Conservation (phyloP, 1,140 invertebrate species). For the Drosophila eugracilis region DNA sequence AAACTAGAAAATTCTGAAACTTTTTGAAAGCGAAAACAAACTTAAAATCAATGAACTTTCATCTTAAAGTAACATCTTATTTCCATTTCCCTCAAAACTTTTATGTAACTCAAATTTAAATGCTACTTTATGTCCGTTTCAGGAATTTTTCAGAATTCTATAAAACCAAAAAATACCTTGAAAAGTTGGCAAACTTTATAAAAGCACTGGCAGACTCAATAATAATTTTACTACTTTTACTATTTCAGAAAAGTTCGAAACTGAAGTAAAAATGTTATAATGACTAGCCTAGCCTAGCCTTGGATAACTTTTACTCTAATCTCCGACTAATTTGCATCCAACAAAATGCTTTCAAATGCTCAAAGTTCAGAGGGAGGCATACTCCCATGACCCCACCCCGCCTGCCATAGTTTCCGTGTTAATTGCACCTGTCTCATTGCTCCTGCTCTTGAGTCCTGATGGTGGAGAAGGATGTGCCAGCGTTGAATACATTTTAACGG, state of each 20-base stretch:
- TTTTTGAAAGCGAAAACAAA: too few species aligned
- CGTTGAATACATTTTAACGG: constrained; percentile 46
- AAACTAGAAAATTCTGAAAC: too few species aligned
- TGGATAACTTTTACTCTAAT: constrained; percentile 17
- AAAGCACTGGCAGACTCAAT: not conserved
- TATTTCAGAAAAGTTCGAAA: constrained; percentile 1
- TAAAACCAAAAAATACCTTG: not conserved
- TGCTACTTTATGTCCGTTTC: too few species aligned
- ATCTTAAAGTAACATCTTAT: too few species aligned
- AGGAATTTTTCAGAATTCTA: too few species aligned
- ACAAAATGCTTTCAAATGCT: constrained; percentile 25
- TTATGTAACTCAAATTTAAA: too few species aligned
- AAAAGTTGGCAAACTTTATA: not conserved
- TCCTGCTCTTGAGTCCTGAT: not conserved
- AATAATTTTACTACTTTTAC: not conserved
- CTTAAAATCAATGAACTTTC: too few species aligned
- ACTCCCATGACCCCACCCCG: constrained; percentile 1
- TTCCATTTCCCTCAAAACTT: too few species aligned
- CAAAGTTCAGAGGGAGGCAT: constrained; percentile 17
- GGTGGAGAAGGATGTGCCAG: constrained; percentile 18
- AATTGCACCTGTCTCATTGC: constrained; percentile 33
- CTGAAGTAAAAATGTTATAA: constrained; percentile 6
- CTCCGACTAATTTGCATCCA: constrained; percentile 35
- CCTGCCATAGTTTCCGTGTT: constrained; percentile 23
- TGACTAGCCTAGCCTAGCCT: not conserved